A percentile compares a stretch with the other conserved stretches of the same genome.
Conservation (phyloP, 2,888 invertebrate species). For the Nomada lathburiana region DNA sequence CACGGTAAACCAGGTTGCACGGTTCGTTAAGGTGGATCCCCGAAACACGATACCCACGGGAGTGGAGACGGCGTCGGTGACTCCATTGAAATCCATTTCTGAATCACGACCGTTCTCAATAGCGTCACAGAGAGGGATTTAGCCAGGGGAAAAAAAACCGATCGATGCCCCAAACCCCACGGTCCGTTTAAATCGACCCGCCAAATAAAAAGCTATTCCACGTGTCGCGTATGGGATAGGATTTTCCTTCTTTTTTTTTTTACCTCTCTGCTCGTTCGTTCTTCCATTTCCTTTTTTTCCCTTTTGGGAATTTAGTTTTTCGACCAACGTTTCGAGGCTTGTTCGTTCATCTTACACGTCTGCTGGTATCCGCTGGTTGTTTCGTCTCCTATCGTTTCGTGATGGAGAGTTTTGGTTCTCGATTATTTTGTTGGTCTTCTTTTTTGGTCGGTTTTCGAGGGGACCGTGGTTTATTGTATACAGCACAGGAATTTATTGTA, state of each 20-base stretch:
- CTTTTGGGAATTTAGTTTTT: background rate
- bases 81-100: constrained; percentile 61
- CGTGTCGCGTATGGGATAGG: constrained; percentile 25
- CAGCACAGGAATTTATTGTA: no score
- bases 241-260: constrained; percentile 1
- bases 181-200: constrained; percentile 42
- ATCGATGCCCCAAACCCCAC: constrained; percentile 39
- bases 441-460: no score
- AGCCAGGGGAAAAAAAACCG: constrained; percentile 35
- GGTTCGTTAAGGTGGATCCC: constrained; percentile 61
- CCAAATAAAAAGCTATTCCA: constrained; percentile 43
- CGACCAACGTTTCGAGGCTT: no score
- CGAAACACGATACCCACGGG: constrained; percentile 54
- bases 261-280: background rate
- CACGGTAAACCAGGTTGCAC: constrained; percentile 42
- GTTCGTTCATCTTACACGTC: background rate
- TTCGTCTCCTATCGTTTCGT: background rate
- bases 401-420: no score
- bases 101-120: constrained; percentile 51
- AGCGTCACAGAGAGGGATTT: constrained; percentile 57
- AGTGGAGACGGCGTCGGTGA: constrained; percentile 24
- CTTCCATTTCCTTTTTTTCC: no score
- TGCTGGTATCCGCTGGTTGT: background rate
- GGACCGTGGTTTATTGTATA: no score
- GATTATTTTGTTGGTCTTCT: no score